phyloP scores from a whole-genome alignment of 1,140 invertebrate species.

The Brachionus calyciflorus region DNA sequence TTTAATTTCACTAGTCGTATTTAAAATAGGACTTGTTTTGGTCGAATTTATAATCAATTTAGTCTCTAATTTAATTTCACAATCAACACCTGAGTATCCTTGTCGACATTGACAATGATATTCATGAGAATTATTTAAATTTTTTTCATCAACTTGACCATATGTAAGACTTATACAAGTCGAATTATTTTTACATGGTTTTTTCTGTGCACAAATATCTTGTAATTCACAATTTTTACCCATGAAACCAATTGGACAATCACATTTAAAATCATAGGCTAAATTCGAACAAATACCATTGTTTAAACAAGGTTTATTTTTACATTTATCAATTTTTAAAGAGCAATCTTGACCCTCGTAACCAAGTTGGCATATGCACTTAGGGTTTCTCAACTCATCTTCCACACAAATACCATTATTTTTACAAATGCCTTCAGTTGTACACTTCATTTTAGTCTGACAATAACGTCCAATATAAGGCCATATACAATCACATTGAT shows the following conservation, averaged over 20 bases:
- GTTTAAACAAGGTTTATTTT: neutral
- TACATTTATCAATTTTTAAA: constrained; percentile 39
- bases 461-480: constrained; percentile 34
- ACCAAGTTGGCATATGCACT: constrained; percentile 7
- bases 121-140: neutral
- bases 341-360: constrained; percentile 47
- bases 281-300: neutral
- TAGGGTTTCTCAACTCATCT: constrained; percentile 65
- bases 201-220: neutral
- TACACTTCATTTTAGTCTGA: constrained; percentile 13
- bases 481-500: constrained; percentile 32
- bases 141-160: too few species aligned
- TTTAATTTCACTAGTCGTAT: neutral
- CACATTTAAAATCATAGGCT: constrained; percentile 72
- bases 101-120: constrained; percentile 6
- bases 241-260: constrained; percentile 81
- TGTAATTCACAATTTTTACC: constrained; percentile 64
- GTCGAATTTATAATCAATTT: neutral
- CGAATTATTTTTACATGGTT: constrained; percentile 9
- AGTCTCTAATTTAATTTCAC: neutral
- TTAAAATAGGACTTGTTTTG: neutral
- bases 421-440: neutral
- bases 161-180: neutral
- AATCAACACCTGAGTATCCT: constrained; percentile 9
- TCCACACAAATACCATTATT: constrained; percentile 57